Evolutionary conservation across 1,140 invertebrate genomes (phyloP), one percentile per base, ranked within the genome.

Genomic region (Bombus breviceps): DNA sequence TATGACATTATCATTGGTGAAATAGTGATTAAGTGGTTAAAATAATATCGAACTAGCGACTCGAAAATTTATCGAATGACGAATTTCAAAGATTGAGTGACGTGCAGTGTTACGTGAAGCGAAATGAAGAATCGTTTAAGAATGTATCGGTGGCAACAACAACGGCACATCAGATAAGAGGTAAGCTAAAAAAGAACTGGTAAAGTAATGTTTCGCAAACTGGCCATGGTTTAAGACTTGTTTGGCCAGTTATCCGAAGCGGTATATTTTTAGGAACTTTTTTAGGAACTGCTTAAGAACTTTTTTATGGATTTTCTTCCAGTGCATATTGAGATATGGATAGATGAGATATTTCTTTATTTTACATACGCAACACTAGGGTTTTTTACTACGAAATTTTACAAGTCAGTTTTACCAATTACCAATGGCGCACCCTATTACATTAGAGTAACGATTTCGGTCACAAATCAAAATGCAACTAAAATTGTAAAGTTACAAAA

Each of bases 61-160:
- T 22, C 25, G 32, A 32, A 12, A 41, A 69, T 68, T 66, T 57
- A 57, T 53, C 32, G 71, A 73, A 37, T n/a, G 62, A 57, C 43
- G 64, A 59, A 25, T 68, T 80, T 57, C 32, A n/a, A 43, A 43
- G 43, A 37, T 62, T 22, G 18, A 28, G 37, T 34, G 47, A 28
- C 59, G 43, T n/a, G 43, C 1, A 12, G n/a, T 47, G n/a, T 37
- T 22, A 2, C 13, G 0, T 2, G 25, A 62, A 22, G 1, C 8
- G 39, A 43, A 22, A 78, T 71, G 83, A 80, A 41, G 83, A 80
- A 66, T 34, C 68, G 37, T 37, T 41, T 28, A 39, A 71, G n/a
- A 41, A 28, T 13, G 28, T n/a, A 13, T 18, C 75, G n/a, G 64
- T 62, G 75, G 82, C 66, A 59, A 41, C 28, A 3, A 12, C 66